Percentiles rank a stretch among this genome's conserved stretches.
Evolutionary conservation across 1,140 invertebrate genomes (phyloP).

Genomic region (Cydia fagiglandana): DNA sequence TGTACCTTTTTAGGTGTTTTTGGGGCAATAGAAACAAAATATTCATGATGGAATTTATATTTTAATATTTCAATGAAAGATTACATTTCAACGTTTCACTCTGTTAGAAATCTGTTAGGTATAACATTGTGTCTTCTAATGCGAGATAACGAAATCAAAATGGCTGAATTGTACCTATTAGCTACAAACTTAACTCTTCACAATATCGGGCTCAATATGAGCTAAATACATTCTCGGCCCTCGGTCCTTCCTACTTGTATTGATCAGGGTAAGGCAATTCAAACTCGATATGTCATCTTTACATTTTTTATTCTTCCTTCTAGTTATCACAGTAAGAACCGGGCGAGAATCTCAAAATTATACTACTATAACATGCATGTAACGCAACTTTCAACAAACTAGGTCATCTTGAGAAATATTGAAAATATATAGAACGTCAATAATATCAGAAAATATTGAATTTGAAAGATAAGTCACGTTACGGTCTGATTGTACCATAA

Average conservation of each 20-base stretch:
- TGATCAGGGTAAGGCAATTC: constrained; percentile 59
- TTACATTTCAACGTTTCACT: constrained; percentile 63
- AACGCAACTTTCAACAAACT: constrained; percentile 66
- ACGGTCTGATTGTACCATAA: constrained; percentile 69
- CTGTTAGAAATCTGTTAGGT: constrained; percentile 57
- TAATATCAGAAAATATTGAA: constrained; percentile 65
- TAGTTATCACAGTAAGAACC: constrained; percentile 73
- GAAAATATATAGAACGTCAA: constrained; percentile 42
- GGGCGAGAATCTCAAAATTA: constrained; percentile 76
- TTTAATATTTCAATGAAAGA: constrained; percentile 70
- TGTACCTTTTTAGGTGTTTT: not conserved
- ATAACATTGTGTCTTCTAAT: constrained; percentile 60
- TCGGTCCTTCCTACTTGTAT: constrained; percentile 63
- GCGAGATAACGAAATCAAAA: constrained; percentile 63
- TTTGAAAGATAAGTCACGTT: constrained; percentile 56
- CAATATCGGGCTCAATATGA: constrained; percentile 78
- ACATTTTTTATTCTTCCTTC: constrained; percentile 55
- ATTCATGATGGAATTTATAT: constrained; percentile 75
- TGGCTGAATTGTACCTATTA: constrained; percentile 73
- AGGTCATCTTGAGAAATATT: constrained; percentile 55
- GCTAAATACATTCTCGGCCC: constrained; percentile 73
- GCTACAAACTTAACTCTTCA: constrained; percentile 68
- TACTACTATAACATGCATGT: constrained; percentile 71
- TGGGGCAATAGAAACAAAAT: constrained; percentile 53
- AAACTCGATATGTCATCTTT: constrained; percentile 51